phyloP scores from a whole-genome alignment of 1,140 invertebrate species.

The Bombus fervidus region DNA sequence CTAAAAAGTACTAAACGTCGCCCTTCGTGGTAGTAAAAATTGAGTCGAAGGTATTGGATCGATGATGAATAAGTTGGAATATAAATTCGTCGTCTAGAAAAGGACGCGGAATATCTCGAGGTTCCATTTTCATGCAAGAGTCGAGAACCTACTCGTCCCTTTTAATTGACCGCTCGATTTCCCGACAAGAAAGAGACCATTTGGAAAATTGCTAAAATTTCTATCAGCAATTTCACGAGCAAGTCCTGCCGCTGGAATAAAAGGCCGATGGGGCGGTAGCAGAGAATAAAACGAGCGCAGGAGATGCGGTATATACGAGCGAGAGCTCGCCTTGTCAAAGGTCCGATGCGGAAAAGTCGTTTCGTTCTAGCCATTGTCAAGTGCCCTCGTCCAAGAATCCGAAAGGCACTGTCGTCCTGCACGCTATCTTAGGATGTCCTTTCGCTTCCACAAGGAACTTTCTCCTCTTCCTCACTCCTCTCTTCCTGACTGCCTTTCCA shows the following conservation, averaged over 20 bases:
- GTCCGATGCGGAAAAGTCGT: slow-evolving; percentile 74
- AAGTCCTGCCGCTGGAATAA: slow-evolving; percentile 49
- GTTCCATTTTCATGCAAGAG: not conserved
- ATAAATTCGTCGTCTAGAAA: not conserved
- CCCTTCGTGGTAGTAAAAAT: not conserved
- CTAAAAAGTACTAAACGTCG: not conserved
- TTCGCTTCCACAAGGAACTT: slow-evolving; percentile 59
- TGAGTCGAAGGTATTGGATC: not conserved
- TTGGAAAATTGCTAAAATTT: slow-evolving; percentile 80
- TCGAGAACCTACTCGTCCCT: slow-evolving; percentile 9
- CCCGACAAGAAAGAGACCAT: slow-evolving; percentile 75
- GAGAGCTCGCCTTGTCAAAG: slow-evolving; percentile 63
- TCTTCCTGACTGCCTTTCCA: slow-evolving; percentile 35
- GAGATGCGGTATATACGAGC: slow-evolving; percentile 41
- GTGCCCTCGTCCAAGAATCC: slow-evolving; percentile 60
- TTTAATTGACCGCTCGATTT: slow-evolving; percentile 77
- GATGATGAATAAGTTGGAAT: not conserved
- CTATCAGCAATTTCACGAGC: slow-evolving; percentile 76
- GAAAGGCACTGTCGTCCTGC: slow-evolving; percentile 55
- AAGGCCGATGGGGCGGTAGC: slow-evolving; percentile 31
- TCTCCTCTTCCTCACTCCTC: slow-evolving; percentile 32
- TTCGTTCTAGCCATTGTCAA: slow-evolving; percentile 72
- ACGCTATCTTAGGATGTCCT: slow-evolving; percentile 57
- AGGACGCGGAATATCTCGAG: not conserved
- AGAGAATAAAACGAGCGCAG: slow-evolving; percentile 53